A percentile compares a stretch with the other conserved stretches of the same genome.
Evolutionary conservation across 1,140 invertebrate species (phyloP).

Genomic region (Drosophila willistoni): DNA sequence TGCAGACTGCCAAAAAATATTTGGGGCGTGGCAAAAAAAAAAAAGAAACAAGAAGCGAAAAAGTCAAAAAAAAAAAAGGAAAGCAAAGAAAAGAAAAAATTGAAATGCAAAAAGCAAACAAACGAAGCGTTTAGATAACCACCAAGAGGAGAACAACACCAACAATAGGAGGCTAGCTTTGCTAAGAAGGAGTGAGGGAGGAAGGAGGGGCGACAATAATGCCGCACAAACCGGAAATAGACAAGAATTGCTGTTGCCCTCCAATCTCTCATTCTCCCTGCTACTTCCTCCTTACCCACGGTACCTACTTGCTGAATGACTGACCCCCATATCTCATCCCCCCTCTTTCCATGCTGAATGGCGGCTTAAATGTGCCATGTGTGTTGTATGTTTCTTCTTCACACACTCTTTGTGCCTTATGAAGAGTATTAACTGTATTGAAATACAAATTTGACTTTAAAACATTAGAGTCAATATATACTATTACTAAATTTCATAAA

Average conservation of each 20-base stretch:
- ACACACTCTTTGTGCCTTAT: neutral
- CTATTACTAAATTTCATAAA: too few relatives aligned
- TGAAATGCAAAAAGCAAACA: slow-evolving; percentile 69
- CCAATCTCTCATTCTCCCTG: neutral
- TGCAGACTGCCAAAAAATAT: slow-evolving; percentile 17
- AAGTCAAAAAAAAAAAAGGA: slow-evolving; percentile 29
- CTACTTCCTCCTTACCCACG: too few relatives aligned
- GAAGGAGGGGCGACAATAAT: slow-evolving; percentile 52
- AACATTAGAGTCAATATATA: too few relatives aligned
- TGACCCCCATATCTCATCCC: neutral
- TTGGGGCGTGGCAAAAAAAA: slow-evolving; percentile 25
- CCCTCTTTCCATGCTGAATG: slow-evolving; percentile 30
- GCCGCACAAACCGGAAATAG: slow-evolving; percentile 67
- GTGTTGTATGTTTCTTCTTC: slow-evolving; percentile 30
- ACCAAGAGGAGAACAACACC: slow-evolving; percentile 53
- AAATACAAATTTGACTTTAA: too few relatives aligned
- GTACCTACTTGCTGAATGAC: too few relatives aligned
- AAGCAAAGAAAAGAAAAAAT: slow-evolving; percentile 34
- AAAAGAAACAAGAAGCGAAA: slow-evolving; percentile 25
- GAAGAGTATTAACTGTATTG: neutral
- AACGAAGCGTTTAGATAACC: slow-evolving; percentile 76
- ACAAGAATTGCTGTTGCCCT: slow-evolving; percentile 30
- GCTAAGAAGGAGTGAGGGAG: neutral
- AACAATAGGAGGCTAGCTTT: slow-evolving; percentile 13
- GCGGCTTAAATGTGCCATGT: slow-evolving; percentile 65